Percentiles rank a stretch among this genome's conserved stretches.
Evolutionary conservation across 2,888 invertebrate species (phyloP).

Genomic region (Platycheirus rosarum): DNA sequence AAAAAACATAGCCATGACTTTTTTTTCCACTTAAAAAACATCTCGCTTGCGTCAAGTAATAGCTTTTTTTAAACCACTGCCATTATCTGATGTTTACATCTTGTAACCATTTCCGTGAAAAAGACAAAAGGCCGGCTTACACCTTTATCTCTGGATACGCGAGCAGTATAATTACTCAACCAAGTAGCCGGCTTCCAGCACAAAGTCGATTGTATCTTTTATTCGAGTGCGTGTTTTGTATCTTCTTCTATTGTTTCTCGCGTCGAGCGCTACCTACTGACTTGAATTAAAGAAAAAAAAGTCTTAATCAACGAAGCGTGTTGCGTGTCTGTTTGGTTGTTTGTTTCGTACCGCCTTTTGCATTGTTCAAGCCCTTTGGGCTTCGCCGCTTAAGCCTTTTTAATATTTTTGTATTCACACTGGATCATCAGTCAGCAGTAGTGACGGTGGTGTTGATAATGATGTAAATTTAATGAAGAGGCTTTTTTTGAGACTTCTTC

Average conservation of each 20-base stretch:
- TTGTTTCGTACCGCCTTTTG: slow-evolving; percentile 49
- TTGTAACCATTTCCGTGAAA: slow-evolving; percentile 64
- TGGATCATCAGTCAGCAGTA: slow-evolving; percentile 7
- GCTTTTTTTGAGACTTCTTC: background rate
- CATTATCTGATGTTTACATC: slow-evolving; percentile 48
- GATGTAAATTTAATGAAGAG: slow-evolving; percentile 65
- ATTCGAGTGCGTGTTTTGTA: slow-evolving; percentile 60
- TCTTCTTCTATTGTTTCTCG: slow-evolving; percentile 31
- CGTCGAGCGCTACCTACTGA: slow-evolving; percentile 2
- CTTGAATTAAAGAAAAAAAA: slow-evolving; percentile 53
- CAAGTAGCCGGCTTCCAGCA: slow-evolving; percentile 15
- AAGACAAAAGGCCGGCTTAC: slow-evolving; percentile 41
- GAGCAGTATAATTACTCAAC: background rate
- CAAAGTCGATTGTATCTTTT: slow-evolving; percentile 60
- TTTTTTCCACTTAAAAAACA: slow-evolving; percentile 18
- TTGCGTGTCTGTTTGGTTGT: slow-evolving; percentile 62
- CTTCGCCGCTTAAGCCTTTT: slow-evolving; percentile 30
- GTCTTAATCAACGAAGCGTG: slow-evolving; percentile 72
- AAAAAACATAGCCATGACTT: background rate
- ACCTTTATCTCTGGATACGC: slow-evolving; percentile 17
- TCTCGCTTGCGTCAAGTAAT: slow-evolving; percentile 55
- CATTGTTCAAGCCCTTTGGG: slow-evolving; percentile 62
- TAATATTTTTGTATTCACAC: slow-evolving; percentile 35
- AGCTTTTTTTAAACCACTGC: slow-evolving; percentile 16
- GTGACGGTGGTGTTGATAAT: slow-evolving; percentile 59